phyloP scores from a whole-genome alignment of 2,797 vertebrate species.

The Diceros bicornis region DNA sequence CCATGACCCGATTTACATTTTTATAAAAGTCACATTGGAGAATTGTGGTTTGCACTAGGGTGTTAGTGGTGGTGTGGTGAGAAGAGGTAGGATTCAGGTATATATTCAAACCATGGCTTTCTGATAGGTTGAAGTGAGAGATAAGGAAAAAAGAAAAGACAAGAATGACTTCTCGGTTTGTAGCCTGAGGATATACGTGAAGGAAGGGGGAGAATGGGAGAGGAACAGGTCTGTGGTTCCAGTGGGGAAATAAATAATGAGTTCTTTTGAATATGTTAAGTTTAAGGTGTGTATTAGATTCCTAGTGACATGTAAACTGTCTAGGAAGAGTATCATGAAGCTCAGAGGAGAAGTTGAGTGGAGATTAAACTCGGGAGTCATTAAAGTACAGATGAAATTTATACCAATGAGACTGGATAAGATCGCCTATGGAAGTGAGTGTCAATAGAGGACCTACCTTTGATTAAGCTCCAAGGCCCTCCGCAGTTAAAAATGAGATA shows the following conservation, averaged over 20 bases:
- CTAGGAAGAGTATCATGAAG: background rate
- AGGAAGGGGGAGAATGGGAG: background rate
- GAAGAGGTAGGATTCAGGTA: background rate
- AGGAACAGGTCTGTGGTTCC: background rate
- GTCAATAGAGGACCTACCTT: background rate
- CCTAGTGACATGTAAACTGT: background rate
- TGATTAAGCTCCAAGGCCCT: background rate
- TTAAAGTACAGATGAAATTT: background rate
- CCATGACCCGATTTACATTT: background rate
- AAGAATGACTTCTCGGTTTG: background rate
- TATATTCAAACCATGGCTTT: background rate
- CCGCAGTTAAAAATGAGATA: background rate
- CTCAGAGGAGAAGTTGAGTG: background rate
- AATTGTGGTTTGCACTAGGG: background rate
- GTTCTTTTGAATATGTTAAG: background rate
- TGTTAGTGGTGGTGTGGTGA: background rate
- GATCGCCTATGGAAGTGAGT: background rate
- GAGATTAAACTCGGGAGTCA: constrained; percentile 16
- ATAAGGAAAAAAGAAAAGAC: background rate
- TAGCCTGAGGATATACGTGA: background rate
- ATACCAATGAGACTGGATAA: background rate
- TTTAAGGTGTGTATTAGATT: background rate
- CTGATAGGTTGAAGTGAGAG: background rate
- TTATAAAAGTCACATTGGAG: background rate
- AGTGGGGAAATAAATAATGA: background rate